Conservation (phyloP, 2,888 invertebrate genomes). For the Tetragonula carbonaria region DNA sequence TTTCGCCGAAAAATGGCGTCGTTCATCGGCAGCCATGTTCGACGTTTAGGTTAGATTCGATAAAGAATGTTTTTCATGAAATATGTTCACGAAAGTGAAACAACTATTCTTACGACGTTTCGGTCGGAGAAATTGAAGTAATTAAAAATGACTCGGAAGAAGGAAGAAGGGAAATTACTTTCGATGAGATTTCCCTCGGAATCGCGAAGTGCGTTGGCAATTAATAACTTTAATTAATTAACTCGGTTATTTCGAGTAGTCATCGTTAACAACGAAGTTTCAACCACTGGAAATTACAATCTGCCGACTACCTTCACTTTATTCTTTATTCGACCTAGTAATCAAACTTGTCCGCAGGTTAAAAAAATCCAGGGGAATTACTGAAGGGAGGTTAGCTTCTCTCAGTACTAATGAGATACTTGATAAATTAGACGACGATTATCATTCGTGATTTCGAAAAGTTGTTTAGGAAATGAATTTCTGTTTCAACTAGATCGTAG, state of each 20-base stretch:
- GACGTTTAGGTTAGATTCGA: background rate
- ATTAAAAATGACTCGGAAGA: background rate
- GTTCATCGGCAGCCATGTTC: background rate
- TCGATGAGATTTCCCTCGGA: background rate
- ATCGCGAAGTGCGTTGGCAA: background rate
- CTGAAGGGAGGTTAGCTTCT: background rate
- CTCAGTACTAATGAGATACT: no score
- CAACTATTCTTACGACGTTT: background rate
- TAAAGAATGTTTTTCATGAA: background rate
- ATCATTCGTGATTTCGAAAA: no score
- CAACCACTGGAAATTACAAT: constrained; percentile 12
- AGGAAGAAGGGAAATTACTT: no score
- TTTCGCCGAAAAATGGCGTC: background rate
- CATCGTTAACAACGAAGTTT: constrained; percentile 4
- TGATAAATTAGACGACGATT: no score
- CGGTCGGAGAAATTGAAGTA: background rate
- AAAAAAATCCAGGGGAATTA: background rate
- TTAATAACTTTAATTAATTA: constrained; percentile 28
- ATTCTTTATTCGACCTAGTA: background rate
- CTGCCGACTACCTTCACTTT: constrained; percentile 13
- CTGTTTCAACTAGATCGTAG: no score
- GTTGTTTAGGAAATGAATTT: no score
- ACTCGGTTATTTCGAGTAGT: background rate
- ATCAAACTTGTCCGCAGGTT: background rate
- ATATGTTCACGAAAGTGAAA: background rate